Evolutionary conservation across 2,797 vertebrate genomes (phyloP), one percentile per base, ranked within the genome.

Genomic region (Lacerta bilineata): DNA sequence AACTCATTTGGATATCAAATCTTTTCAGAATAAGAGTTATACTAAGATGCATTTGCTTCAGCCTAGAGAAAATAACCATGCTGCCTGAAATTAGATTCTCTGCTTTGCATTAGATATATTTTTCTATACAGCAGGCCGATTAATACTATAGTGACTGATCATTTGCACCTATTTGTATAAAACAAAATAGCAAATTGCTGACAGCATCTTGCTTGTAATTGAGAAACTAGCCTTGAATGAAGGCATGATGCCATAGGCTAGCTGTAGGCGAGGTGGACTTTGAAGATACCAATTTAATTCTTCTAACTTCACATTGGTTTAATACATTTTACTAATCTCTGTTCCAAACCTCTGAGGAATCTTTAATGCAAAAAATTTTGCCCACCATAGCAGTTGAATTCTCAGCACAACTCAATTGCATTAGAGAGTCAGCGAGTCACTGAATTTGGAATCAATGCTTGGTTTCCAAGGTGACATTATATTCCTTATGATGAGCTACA

Each of bases 261-360:
- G 76, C 74, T 92, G 43, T 84, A 25, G 80, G 80, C 66, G 93
- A 95, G 50, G 78, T 94, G 91, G 71, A 13, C 88, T 95, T 95
- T 94, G 92, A 94, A 96, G 93, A 94, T 91, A 92, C 72, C 39
- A 88, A 11, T 83, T 90, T 90, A 89, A 91, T 94, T 94, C 93
- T 84, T 89, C 69, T 5, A 15, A 59, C 23, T 87, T 90, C 13
- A 25, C 89, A 71, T 80, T 86, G 86, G 4, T 64, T 91, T 77
- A 91, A 4, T 86, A 81, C 78, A 74, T 29, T 39, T 39, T 13
- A 29, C 71, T 75, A 39, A 2, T 9, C 10, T 75, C 11, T 29
- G 11, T 75, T 75, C 25, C 8, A 10, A 68, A 43, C 5, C 23
- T 29, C 68, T 43, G 8, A 17, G 59, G 29, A 36, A 25, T 36